Base-by-base conservation (phyloP, 2,797 vertebrate genomes). In the Sardinella longiceps region DNA sequence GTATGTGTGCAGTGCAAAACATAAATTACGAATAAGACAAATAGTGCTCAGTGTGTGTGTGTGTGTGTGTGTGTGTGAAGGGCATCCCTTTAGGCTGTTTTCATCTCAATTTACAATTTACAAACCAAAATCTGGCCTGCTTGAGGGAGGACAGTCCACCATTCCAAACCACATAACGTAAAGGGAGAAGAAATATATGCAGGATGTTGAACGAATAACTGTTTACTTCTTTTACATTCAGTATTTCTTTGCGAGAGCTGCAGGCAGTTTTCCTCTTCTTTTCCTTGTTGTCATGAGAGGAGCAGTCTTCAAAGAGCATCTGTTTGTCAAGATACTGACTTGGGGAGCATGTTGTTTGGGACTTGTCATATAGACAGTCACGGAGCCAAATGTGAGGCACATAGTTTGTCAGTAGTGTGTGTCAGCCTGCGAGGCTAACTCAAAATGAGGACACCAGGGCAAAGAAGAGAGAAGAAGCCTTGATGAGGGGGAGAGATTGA, bases 281-380 rank as follows among this genome's bases (percentile, higher is more conserved):
- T 70, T 33, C 3, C 18, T 28, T 30, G 12, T 11, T 74, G 33
- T 23, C 14, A 18, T 11, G 25, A 30, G 60, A 15, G 60, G 12
- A 66, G 28, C 60, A 82, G 30, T 50, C 56, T 85, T 63, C 46
- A 80, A 51, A 82, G 81, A 81, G 53, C 63, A 56, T 50, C 81
- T 85, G 84, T 33, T 58, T 82, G 84, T 82, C 23, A 85, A 85
- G 81, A 82, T 85, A 82, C 81, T 14, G 46, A 48, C 46, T 6
- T n/a, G n/a, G 46, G 46, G 45, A 58, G 25, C 70, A 7, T 39
- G n/a, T 25, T 39, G 66, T 23, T 50, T 63, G 43, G 14, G 25
- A 51, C 66, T 77, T 77, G 46, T 77, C 45, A 83, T 30, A 83
- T 30, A 74, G 46, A 77, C n/a, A 83, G 28, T n/a, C n/a, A n/a